phyloP scores from a whole-genome alignment of 2,888 invertebrate genomes.

The Embidobia sp. region DNA sequence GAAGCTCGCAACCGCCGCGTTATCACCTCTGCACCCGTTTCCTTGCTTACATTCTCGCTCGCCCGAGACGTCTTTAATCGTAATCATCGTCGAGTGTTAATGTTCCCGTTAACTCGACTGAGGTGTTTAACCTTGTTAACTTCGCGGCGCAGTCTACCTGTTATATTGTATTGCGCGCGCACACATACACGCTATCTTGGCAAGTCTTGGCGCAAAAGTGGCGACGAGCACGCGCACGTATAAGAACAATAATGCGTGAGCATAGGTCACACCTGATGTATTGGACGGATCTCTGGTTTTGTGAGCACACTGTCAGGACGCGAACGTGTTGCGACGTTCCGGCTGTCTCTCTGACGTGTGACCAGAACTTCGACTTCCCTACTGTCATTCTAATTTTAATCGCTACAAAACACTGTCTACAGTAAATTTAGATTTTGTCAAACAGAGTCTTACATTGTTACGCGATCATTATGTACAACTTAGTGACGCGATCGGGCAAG shows the following conservation, averaged over 20 bases:
- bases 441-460: conserved; percentile 18
- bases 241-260: conserved; percentile 61
- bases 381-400: conserved; percentile 50
- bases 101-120: conserved; percentile 81
- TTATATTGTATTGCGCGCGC: conserved; percentile 59
- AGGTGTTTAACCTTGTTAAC: conserved; percentile 82
- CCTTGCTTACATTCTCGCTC: conserved; percentile 67
- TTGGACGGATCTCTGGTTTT: conserved; percentile 65
- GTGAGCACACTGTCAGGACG: conserved; percentile 58
- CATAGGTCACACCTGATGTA: conserved; percentile 74
- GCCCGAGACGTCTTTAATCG: conserved; percentile 80
- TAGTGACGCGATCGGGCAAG: conserved; percentile 1
- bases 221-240: conserved; percentile 49
- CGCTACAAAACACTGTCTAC: conserved; percentile 10
- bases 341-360: conserved; percentile 22
- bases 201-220: conserved; percentile 43
- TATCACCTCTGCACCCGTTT: conserved; percentile 67
- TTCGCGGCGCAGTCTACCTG: conserved; percentile 69
- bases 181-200: conserved; percentile 45
- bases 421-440: conserved; percentile 32
- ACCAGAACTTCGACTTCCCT: conserved; percentile 47
- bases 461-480: conserved; percentile 3
- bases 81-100: conserved; percentile 81
- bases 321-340: conserved; percentile 30
- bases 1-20: conserved; percentile 53